Conservation (phyloP, 2,113 vertebrate species). For the Athene noctua region DNA sequence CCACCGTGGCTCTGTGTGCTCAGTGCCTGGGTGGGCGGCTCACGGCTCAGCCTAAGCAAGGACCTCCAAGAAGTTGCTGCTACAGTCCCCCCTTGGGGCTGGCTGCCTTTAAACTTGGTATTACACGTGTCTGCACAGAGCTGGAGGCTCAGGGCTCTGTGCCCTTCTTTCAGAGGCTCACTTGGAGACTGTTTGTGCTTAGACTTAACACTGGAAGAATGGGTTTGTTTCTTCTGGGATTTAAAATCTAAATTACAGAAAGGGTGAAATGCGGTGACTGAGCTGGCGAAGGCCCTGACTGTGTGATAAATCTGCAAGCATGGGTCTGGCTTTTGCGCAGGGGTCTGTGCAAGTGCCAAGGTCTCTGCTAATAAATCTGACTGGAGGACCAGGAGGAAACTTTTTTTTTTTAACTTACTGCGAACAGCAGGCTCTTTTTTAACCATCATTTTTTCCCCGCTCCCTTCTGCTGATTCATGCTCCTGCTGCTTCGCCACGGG, state of each 20-base stretch:
- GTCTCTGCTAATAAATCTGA: constrained; percentile 59
- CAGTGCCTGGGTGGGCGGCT: background rate
- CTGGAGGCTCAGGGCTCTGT: background rate
- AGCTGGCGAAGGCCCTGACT: background rate
- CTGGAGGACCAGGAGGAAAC: background rate
- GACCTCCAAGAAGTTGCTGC: background rate
- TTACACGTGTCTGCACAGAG: background rate
- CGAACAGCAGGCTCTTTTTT: constrained; percentile 18
- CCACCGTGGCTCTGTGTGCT: background rate
- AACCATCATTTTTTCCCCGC: background rate
- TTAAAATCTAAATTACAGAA: background rate
- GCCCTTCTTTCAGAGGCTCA: background rate
- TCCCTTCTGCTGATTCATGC: constrained; percentile 57
- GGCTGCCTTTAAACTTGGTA: background rate
- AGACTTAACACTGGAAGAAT: background rate
- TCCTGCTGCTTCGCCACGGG: background rate
- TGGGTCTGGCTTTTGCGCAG: background rate
- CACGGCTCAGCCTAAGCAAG: background rate
- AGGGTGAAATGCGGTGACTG: background rate
- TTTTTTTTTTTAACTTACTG: constrained; percentile 9
- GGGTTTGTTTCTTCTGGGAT: background rate
- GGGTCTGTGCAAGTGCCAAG: constrained; percentile 32
- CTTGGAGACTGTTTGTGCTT: background rate
- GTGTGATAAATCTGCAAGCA: background rate
- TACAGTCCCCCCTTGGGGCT: background rate